phyloP scores from a whole-genome alignment of 2,113 vertebrate species.

The Myotis davidii region DNA sequence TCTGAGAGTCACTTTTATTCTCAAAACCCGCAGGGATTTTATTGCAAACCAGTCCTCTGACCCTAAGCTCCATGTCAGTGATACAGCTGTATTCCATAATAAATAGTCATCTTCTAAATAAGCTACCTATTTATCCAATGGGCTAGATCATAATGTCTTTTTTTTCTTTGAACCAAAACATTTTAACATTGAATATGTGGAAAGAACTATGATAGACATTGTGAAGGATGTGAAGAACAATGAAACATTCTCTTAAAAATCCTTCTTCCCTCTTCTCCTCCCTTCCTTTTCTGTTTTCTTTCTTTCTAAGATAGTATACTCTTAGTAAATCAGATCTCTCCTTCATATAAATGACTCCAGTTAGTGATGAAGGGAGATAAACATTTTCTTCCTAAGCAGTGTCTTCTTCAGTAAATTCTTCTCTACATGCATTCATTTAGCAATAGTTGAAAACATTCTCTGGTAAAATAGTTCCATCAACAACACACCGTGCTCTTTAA shows the following conservation, averaged over 20 bases:
- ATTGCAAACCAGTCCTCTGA: neutral
- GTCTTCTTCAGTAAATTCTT: neutral
- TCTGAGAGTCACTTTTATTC: neutral
- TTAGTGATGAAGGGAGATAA: neutral
- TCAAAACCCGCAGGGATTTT: neutral
- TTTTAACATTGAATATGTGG: neutral
- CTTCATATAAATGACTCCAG: neutral
- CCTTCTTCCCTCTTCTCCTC: neutral
- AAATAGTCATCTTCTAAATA: neutral
- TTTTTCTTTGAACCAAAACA: neutral
- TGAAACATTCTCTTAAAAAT: neutral
- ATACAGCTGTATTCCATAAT: neutral
- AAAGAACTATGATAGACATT: neutral
- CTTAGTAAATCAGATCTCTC: neutral
- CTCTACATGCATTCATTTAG: neutral
- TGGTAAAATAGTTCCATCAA: neutral
- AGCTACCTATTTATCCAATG: neutral
- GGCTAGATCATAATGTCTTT: neutral
- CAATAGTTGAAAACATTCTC: constrained; percentile 10
- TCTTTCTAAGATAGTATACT: neutral
- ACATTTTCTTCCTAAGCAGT: neutral
- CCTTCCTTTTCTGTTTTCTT: neutral
- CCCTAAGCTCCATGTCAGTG: neutral
- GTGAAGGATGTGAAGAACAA: neutral
- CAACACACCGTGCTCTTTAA: neutral